A percentile compares a stretch with the other conserved stretches of the same genome.
Evolutionary conservation across 1,140 invertebrate genomes (phyloP).

Genomic region (Ceratina calcarata): DNA sequence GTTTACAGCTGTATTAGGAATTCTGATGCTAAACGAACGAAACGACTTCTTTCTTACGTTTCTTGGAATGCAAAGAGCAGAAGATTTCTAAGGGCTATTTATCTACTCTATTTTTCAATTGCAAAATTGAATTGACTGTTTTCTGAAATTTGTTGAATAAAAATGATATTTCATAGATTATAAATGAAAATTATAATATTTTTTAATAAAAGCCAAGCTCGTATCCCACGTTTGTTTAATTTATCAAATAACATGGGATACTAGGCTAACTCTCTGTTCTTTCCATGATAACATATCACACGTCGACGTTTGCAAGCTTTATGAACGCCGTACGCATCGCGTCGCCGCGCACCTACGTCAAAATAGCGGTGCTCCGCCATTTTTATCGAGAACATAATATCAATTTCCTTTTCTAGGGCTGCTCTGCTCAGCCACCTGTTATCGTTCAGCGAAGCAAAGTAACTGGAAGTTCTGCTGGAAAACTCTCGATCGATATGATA

Average conservation of each 20-base stretch:
- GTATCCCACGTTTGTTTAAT: slow-evolving; percentile 11
- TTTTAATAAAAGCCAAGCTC: no score
- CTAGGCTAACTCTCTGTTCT: not conserved
- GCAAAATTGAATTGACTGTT: no score
- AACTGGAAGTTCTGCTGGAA: not conserved
- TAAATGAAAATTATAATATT: no score
- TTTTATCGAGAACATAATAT: slow-evolving; percentile 38
- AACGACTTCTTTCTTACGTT: no score
- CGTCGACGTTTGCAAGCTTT: slow-evolving; percentile 39
- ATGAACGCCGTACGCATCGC: slow-evolving; percentile 10
- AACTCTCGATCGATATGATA: not conserved
- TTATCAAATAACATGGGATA: slow-evolving; percentile 14
- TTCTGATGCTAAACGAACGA: no score
- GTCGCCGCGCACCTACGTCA: no score
- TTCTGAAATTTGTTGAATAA: no score
- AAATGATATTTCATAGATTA: no score
- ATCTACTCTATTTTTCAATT: no score
- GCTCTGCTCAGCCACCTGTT: slow-evolving; percentile 36
- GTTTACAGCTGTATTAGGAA: no score
- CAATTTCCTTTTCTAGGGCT: not conserved
- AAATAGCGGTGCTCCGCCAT: slow-evolving; percentile 1
- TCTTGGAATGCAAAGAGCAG: no score
- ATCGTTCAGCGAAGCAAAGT: slow-evolving; percentile 29
- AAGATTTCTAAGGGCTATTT: no score
- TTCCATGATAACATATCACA: slow-evolving; percentile 15